Evolutionary conservation across 2,888 invertebrate species (phyloP).

Genomic region (Julus scanicus): DNA sequence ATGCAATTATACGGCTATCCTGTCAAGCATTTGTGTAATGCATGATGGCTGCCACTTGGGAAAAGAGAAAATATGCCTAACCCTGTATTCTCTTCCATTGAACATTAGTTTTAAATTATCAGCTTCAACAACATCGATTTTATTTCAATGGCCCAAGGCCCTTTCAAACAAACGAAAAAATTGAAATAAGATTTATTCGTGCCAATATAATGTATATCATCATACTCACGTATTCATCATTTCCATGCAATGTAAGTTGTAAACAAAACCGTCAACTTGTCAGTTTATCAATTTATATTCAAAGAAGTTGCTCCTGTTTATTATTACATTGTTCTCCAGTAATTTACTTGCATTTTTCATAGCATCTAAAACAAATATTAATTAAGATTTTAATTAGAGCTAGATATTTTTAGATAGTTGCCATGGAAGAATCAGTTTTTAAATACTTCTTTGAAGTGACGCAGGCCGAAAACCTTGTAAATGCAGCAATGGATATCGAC

Average conservation of each 20-base stretch:
- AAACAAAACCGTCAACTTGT: background rate
- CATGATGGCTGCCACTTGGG: too few relatives aligned
- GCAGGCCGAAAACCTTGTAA: background rate
- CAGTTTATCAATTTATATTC: slow-evolving; percentile 24
- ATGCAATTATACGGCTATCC: too few relatives aligned
- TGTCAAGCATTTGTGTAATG: too few relatives aligned
- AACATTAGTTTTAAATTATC: too few relatives aligned
- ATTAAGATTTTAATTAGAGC: slow-evolving; percentile 36
- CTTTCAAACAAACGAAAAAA: background rate
- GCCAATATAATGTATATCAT: too few relatives aligned
- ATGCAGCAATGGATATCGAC: background rate
- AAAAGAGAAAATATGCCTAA: too few relatives aligned
- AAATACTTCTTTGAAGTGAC: background rate
- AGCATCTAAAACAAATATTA: background rate
- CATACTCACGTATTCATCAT: background rate
- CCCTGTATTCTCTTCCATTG: too few relatives aligned
- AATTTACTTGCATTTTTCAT: background rate
- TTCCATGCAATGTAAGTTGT: background rate
- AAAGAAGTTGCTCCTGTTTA: slow-evolving; percentile 14
- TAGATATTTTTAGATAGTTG: slow-evolving; percentile 23
- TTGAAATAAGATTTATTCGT: background rate
- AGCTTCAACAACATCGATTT: background rate
- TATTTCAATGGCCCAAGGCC: background rate
- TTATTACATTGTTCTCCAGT: background rate
- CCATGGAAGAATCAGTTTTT: background rate